Evolutionary conservation across 2,888 invertebrate genomes (phyloP).

Genomic region (Eupithecia exiguata): DNA sequence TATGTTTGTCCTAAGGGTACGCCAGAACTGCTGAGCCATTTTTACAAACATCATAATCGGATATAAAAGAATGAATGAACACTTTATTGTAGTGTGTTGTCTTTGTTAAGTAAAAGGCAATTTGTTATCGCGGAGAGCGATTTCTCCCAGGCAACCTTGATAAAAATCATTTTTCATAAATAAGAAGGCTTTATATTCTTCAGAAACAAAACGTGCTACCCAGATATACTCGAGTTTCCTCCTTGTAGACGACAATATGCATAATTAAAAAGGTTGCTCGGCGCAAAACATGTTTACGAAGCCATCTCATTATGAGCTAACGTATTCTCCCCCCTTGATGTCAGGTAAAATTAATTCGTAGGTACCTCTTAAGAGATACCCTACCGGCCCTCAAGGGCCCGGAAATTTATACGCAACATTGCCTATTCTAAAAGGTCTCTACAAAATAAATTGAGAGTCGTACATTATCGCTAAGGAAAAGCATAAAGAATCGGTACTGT

Average conservation of each 20-base stretch:
- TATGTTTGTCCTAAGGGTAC: neutral
- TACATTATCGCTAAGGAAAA: conserved; percentile 36
- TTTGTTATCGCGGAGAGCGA: too few relatives aligned
- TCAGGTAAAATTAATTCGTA: conserved; percentile 78
- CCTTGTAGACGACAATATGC: conserved; percentile 50
- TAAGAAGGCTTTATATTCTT: neutral
- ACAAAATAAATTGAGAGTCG: conserved; percentile 70
- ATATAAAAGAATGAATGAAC: too few relatives aligned
- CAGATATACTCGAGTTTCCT: conserved; percentile 4
- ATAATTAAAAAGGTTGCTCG: conserved; percentile 56
- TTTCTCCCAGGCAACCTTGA: too few relatives aligned
- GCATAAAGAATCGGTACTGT: conserved; percentile 12
- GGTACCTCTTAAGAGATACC: conserved; percentile 73
- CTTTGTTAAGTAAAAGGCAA: too few relatives aligned
- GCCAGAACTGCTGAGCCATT: neutral
- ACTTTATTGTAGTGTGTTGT: too few relatives aligned
- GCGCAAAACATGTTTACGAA: conserved; percentile 60
- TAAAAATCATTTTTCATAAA: neutral
- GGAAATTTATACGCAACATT: conserved; percentile 79
- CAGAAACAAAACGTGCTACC: neutral
- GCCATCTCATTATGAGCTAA: conserved; percentile 69
- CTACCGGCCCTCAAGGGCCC: conserved; percentile 63
- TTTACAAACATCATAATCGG: neutral
- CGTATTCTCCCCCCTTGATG: conserved; percentile 72
- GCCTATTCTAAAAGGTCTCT: conserved; percentile 78